These are phyloP conservation scores for Solenodon paradoxus DNA, from an alignment of 2,113 vertebrate species.

Conservation along the genomic window DNA sequence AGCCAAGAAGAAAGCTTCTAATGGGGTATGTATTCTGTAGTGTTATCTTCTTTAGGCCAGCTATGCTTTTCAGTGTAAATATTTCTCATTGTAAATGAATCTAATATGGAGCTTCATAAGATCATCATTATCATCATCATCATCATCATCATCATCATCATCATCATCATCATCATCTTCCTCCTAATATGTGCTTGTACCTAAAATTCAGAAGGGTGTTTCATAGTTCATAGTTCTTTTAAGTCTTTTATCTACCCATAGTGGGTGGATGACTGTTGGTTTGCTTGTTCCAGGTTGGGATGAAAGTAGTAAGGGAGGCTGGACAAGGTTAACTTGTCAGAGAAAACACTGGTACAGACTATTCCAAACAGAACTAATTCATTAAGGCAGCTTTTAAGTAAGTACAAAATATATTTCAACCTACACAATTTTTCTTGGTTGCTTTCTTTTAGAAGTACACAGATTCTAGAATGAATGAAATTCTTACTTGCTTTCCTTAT, in stretches of 20 bases:
- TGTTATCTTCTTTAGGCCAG: neutral
- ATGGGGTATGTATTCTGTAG: constrained; percentile 88
- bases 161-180: neutral
- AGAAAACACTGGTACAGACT: constrained; percentile 73
- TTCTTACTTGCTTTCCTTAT: neutral
- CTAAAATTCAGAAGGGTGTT: constrained; percentile 33
- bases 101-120: constrained; percentile 4
- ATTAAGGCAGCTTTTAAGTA: constrained; percentile 75
- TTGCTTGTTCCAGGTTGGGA: constrained; percentile 76
- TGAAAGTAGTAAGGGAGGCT: constrained; percentile 74
- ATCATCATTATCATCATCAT: neutral
- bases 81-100: neutral
- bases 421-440: constrained; percentile 62
- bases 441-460: constrained; percentile 45
- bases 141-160: neutral
- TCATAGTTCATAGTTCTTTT: constrained; percentile 54
- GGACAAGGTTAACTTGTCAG: constrained; percentile 72
- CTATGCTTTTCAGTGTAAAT: constrained; percentile 13
- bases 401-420: constrained; percentile 69
- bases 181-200: neutral
- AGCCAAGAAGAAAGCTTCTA: constrained; percentile 94
- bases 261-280: constrained; percentile 70
- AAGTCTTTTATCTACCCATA: constrained; percentile 65
- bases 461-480: constrained; percentile 50
- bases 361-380: constrained; percentile 74